A percentile compares a stretch with the other conserved stretches of the same genome.
These are phyloP conservation scores for Stigmatopora argus DNA, from an alignment of 2,113 vertebrate genomes.

Conservation along the genomic window DNA sequence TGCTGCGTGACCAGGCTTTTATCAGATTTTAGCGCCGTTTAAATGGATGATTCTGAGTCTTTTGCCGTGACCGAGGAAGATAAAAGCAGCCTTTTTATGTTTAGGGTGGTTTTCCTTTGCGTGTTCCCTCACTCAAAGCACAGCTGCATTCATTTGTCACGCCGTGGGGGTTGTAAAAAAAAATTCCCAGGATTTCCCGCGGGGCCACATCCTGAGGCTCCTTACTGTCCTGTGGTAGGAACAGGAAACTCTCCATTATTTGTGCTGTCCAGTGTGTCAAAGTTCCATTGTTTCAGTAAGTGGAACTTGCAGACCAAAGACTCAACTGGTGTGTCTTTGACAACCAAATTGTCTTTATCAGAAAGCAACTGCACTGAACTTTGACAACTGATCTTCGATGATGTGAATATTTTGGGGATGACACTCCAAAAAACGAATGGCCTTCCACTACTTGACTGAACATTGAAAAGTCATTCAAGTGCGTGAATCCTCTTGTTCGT, in stretches of 20 bases:
- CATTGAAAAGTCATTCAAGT: background rate
- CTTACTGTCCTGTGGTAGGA: conserved; percentile 37
- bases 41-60: conserved; percentile 59
- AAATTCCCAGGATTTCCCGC: conserved; percentile 52
- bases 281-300: background rate
- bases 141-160: conserved; percentile 63
- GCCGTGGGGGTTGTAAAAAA: background rate
- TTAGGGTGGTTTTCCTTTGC: conserved; percentile 17
- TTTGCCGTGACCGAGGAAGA: conserved; percentile 47
- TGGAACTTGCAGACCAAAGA: background rate
- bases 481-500: background rate
- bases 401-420: background rate
- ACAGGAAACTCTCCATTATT: conserved; percentile 41
- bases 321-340: background rate
- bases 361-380: background rate
- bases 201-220: conserved; percentile 39
- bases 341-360: background rate
- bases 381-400: background rate
- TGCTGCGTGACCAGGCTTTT: conserved; percentile 57
- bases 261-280: conserved; percentile 10
- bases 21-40: conserved; percentile 57
- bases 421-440: background rate
- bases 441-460: background rate
- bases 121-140: conserved; percentile 37
- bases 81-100: conserved; percentile 53